Percentiles rank a stretch among this genome's conserved stretches.
Evolutionary conservation across 1,140 invertebrate genomes (phyloP).

Genomic region (Drosophila subobscura): DNA sequence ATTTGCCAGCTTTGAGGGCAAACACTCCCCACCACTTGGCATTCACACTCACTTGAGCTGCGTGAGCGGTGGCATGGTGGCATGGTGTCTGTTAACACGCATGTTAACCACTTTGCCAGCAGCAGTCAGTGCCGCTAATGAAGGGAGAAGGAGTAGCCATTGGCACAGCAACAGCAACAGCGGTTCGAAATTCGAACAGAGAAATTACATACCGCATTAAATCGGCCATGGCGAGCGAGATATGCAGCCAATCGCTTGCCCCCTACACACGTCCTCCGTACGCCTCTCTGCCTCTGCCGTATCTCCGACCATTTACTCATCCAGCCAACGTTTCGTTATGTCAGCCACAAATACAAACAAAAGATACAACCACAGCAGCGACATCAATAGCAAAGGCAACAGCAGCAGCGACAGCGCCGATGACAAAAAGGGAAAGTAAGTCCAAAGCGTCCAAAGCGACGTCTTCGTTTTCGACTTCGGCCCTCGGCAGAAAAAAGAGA

Average conservation of each 20-base stretch:
- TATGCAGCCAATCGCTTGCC: constrained; percentile 57
- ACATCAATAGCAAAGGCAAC: constrained; percentile 1
- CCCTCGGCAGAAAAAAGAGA: constrained; percentile 46
- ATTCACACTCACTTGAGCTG: constrained; percentile 43
- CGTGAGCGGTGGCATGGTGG: constrained; percentile 27
- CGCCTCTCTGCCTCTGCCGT: not conserved
- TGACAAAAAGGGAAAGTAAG: constrained; percentile 79
- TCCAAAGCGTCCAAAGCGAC: constrained; percentile 52
- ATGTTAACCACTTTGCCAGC: constrained; percentile 56
- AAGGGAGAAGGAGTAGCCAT: constrained; percentile 31
- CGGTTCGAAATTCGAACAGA: constrained; percentile 46
- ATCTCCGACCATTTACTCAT: constrained; percentile 10
- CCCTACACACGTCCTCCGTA: constrained; percentile 1
- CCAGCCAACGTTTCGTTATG: constrained; percentile 58
- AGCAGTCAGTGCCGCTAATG: constrained; percentile 28
- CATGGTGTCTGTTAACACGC: constrained; percentile 58
- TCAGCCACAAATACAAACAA: constrained; percentile 40
- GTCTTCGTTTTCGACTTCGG: constrained; percentile 48
- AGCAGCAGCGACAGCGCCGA: constrained; percentile 35
- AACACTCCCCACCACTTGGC: constrained; percentile 25
- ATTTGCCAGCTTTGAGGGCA: constrained; percentile 40
- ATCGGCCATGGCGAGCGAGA: constrained; percentile 42
- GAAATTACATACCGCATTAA: constrained; percentile 38
- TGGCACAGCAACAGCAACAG: constrained; percentile 5
- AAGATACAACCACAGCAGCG: constrained; percentile 2